Conservation (phyloP, 2,113 vertebrate genomes). For the Stomatorhinus ivindoensis region DNA sequence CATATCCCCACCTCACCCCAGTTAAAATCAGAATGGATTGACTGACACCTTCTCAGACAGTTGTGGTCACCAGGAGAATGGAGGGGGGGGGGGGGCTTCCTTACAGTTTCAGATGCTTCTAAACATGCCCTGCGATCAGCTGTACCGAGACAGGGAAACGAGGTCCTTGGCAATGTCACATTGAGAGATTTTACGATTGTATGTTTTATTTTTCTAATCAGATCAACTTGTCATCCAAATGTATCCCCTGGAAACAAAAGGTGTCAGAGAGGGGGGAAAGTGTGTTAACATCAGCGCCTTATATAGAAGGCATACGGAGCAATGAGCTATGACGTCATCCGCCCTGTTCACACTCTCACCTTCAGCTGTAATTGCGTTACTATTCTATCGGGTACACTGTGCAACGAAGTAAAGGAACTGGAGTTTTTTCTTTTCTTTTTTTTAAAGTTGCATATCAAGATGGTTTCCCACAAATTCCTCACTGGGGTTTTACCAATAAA, state of each 20-base stretch:
- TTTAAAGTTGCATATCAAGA: background rate
- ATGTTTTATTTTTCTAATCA: background rate
- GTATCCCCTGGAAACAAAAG: background rate
- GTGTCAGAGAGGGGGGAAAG: background rate
- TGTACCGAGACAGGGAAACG: background rate
- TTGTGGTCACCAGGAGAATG: background rate
- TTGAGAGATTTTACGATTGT: background rate
- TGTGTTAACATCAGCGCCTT: slow-evolving; percentile 18
- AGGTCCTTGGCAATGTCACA: background rate
- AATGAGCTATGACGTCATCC: background rate
- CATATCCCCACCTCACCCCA: slow-evolving; percentile 32
- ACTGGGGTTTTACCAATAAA: background rate
- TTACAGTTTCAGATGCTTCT: background rate
- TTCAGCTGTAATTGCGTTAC: background rate
- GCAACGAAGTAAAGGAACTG: background rate
- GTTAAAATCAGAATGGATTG: slow-evolving; percentile 31
- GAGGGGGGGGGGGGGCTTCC: background rate
- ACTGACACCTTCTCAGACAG: slow-evolving; percentile 15
- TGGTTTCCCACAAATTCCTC: background rate
- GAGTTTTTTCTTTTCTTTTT: background rate
- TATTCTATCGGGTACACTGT: background rate
- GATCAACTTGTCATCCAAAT: slow-evolving; percentile 15
- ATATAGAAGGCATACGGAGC: slow-evolving; percentile 18
- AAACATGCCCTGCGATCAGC: background rate
- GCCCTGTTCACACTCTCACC: background rate